These are phyloP conservation scores for Champsocephalus esox DNA, from an alignment of 2,797 vertebrate genomes.

Conservation along the genomic window DNA sequence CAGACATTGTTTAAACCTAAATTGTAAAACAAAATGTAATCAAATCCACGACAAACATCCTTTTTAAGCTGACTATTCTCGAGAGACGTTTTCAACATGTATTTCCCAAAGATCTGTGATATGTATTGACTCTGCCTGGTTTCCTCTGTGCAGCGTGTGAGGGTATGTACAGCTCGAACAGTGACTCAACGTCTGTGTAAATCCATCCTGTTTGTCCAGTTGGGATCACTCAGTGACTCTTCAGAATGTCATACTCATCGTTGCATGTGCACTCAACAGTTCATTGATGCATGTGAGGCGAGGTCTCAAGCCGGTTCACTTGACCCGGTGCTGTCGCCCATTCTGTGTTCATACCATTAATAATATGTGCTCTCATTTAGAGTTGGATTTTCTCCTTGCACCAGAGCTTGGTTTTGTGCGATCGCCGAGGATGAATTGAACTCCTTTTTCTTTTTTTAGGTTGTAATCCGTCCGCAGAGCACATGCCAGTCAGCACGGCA, in stretches of 20 bases:
- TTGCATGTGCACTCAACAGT: constrained; percentile 55
- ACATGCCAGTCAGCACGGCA: constrained; percentile 93
- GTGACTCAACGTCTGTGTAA: constrained; percentile 49
- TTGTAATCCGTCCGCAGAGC: constrained; percentile 96
- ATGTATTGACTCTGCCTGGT: constrained; percentile 70
- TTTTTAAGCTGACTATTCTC: constrained; percentile 2
- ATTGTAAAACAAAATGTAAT: background rate
- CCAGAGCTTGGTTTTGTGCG: background rate
- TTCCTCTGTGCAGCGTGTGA: constrained; percentile 84
- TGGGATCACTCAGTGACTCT: constrained; percentile 28
- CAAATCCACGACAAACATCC: background rate
- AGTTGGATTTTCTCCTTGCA: background rate
- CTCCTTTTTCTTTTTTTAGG: constrained; percentile 78
- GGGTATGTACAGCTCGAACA: constrained; percentile 82
- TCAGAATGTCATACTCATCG: constrained; percentile 41
- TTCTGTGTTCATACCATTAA: constrained; percentile 36
- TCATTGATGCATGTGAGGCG: constrained; percentile 41
- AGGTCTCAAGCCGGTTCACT: constrained; percentile 17
- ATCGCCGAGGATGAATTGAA: background rate
- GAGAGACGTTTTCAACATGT: background rate
- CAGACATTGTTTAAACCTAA: background rate
- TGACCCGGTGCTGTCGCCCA: constrained; percentile 4
- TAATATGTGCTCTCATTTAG: background rate
- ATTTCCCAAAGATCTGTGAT: background rate
- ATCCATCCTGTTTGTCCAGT: constrained; percentile 59